Percentiles rank a stretch among this genome's conserved stretches.
These are phyloP conservation scores for Biston stratarius DNA, from an alignment of 2,888 invertebrate species.

Conservation along the genomic window DNA sequence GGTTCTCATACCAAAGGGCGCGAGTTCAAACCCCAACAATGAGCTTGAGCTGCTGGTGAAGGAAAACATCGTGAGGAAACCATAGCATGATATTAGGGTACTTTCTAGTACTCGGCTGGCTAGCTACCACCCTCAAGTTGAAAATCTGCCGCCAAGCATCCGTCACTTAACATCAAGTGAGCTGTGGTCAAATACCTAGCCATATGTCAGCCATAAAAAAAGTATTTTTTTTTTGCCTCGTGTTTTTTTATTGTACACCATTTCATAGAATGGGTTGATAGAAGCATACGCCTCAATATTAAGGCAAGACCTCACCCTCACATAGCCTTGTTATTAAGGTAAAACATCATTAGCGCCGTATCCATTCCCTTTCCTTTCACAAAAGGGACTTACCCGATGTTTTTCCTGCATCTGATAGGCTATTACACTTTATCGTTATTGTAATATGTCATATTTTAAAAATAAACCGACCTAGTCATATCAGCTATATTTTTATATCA, in stretches of 20 bases:
- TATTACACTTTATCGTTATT: constrained; percentile 76
- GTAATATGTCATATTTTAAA: constrained; percentile 69
- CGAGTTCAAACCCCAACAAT: no score
- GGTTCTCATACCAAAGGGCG: no score
- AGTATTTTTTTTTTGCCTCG: background rate
- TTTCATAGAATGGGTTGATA: background rate
- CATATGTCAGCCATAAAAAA: no score
- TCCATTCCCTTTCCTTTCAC: constrained; percentile 44
- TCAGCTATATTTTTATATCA: constrained; percentile 52
- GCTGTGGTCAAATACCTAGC: no score
- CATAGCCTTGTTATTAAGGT: constrained; percentile 57
- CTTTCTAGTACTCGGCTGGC: no score
- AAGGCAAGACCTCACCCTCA: constrained; percentile 17
- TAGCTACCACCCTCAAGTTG: no score
- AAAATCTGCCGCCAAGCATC: no score
- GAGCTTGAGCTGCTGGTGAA: no score
- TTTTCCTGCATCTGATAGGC: constrained; percentile 60
- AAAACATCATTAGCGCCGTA: constrained; percentile 63
- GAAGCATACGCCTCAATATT: constrained; percentile 7
- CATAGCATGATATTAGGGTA: no score
- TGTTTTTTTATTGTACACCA: background rate
- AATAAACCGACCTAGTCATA: constrained; percentile 73
- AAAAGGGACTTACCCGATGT: constrained; percentile 55
- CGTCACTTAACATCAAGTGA: no score
- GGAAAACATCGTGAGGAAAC: no score